These are phyloP conservation scores for Schizopygopsis malacanthus DNA, from an alignment of 2,797 vertebrate species.

Conservation along the genomic window DNA sequence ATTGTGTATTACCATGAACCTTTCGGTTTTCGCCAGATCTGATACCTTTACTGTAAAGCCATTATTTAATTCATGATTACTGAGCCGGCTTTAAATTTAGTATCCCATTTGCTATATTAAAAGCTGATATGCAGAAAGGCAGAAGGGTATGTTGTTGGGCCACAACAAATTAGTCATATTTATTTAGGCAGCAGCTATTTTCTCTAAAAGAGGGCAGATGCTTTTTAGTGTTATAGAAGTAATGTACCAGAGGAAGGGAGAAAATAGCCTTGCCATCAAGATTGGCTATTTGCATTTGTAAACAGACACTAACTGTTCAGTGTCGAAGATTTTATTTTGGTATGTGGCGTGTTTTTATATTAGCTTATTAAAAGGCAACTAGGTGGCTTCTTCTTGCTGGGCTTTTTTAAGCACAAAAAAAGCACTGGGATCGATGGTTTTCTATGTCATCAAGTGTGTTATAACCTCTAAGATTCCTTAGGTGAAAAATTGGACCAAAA, in stretches of 20 bases:
- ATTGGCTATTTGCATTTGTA: background rate
- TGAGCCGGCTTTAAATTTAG: background rate
- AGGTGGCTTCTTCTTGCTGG: background rate
- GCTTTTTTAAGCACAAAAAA: background rate
- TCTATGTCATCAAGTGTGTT: background rate
- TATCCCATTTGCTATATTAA: conserved; percentile 25
- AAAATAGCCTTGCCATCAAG: conserved; percentile 10
- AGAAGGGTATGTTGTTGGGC: background rate
- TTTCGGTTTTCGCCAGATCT: background rate
- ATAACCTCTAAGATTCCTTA: background rate
- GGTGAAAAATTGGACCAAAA: conserved; percentile 4
- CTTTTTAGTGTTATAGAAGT: background rate
- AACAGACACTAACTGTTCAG: background rate
- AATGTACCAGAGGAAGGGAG: background rate
- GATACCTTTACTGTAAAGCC: background rate
- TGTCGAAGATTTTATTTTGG: background rate
- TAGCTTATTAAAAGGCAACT: conserved; percentile 6
- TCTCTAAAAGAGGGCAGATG: background rate
- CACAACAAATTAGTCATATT: conserved; percentile 5
- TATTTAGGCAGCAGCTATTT: conserved; percentile 11
- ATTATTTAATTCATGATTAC: conserved; percentile 23
- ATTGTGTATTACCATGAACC: conserved; percentile 17
- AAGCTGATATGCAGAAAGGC: background rate
- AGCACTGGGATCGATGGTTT: background rate
- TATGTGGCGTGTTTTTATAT: background rate